phyloP scores from a whole-genome alignment of 1,140 invertebrate genomes.

The Caerostris extrusa region DNA sequence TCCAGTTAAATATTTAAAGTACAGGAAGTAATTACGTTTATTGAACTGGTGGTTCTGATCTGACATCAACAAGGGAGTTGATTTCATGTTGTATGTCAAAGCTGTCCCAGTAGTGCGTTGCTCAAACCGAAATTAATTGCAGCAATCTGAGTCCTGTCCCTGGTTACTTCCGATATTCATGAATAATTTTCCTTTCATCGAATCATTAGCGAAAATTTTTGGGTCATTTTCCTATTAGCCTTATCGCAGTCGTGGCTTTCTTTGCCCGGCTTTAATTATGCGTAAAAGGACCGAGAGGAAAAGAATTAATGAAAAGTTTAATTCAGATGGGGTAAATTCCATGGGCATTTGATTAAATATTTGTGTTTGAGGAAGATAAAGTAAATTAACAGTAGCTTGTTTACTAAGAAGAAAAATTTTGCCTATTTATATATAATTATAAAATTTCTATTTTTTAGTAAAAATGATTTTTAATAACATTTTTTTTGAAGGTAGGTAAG shows the following conservation, averaged over 20 bases:
- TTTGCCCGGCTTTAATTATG: neutral
- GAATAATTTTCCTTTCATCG: conserved; percentile 2
- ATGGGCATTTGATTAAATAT: neutral
- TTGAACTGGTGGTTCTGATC: conserved; percentile 5
- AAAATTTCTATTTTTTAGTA: too few relatives aligned
- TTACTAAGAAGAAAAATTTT: too few relatives aligned
- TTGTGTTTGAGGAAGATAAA: neutral
- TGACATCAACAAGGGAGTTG: neutral
- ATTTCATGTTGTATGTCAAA: neutral
- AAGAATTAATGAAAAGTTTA: neutral
- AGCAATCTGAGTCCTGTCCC: neutral
- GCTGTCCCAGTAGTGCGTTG: neutral
- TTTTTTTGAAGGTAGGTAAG: too few relatives aligned
- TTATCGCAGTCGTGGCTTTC: too few relatives aligned
- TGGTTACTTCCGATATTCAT: neutral
- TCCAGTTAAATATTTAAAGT: conserved; percentile 8
- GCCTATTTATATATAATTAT: too few relatives aligned
- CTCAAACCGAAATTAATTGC: neutral
- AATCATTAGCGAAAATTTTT: neutral
- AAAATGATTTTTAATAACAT: too few relatives aligned
- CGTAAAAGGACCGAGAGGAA: neutral
- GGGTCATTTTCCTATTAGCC: too few relatives aligned
- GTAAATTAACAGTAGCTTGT: neutral
- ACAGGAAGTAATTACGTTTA: neutral
- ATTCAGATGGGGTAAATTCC: neutral